Evolutionary conservation across 1,140 invertebrate species (phyloP).

Genomic region (Pentalonia nigronervosa): DNA sequence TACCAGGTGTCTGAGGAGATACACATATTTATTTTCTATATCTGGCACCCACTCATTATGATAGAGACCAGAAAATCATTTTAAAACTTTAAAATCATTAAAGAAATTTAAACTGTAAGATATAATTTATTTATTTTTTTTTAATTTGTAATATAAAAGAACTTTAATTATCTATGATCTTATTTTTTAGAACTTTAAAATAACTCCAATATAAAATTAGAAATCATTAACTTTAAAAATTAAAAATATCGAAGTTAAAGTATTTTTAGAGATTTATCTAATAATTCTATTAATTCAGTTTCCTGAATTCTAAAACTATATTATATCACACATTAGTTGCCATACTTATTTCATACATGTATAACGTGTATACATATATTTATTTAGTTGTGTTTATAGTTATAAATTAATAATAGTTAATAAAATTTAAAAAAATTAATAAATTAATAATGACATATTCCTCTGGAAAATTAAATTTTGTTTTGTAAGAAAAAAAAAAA

Average conservation of each 20-base stretch:
- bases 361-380: neutral
- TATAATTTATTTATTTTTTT: neutral
- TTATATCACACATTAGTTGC: neutral
- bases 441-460: too few species aligned
- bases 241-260: neutral
- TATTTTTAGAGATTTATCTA: neutral
- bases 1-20: neutral
- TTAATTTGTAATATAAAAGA: too few species aligned
- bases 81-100: neutral
- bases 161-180: too few species aligned
- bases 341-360: neutral
- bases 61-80: neutral
- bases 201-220: too few species aligned
- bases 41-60: neutral
- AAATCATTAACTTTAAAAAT: too few species aligned
- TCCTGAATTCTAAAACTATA: neutral
- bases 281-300: neutral
- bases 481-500: too few species aligned
- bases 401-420: neutral
- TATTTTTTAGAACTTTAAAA: too few species aligned
- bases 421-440: neutral
- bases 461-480: too few species aligned
- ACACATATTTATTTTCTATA: neutral
- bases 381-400: neutral
- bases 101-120: neutral